These are phyloP conservation scores for Heteropelma amictum DNA, from an alignment of 2,888 invertebrate genomes.

Conservation along the genomic window DNA sequence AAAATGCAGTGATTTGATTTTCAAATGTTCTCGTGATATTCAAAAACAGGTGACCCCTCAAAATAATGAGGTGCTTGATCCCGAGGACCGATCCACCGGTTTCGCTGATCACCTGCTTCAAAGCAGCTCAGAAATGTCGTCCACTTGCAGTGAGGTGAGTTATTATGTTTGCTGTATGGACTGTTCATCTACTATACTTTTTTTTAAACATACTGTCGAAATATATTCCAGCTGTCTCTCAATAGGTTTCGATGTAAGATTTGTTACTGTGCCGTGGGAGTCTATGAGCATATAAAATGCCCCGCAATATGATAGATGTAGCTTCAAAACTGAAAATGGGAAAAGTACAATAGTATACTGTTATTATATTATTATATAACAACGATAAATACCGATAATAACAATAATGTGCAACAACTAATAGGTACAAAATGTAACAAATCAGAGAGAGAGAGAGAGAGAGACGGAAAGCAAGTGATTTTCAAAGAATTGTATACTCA, in stretches of 20 bases:
- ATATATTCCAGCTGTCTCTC: conserved; percentile 1
- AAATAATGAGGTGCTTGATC: neutral
- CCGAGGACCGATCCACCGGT: neutral
- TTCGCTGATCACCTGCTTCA: conserved; percentile 8
- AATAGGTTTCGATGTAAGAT: neutral
- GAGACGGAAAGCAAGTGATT: neutral
- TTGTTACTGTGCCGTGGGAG: conserved; percentile 1
- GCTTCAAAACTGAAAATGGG: neutral
- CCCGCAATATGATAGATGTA: neutral
- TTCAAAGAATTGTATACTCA: neutral
- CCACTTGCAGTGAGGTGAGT: conserved; percentile 3
- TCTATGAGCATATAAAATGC: neutral
- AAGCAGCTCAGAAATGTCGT: conserved; percentile 8
- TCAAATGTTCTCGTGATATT: conserved; percentile 6
- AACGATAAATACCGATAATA: neutral
- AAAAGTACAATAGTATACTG: no score
- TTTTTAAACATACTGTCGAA: neutral
- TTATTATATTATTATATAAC: neutral
- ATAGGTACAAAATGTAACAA: neutral
- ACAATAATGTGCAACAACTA: neutral
- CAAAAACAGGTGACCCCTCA: conserved; percentile 11
- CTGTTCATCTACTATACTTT: neutral
- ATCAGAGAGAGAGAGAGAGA: neutral
- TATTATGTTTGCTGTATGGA: conserved; percentile 1
- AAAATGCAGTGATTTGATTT: neutral